phyloP scores from a whole-genome alignment of 2,888 invertebrate species.

The Monoplex corrugatus region DNA sequence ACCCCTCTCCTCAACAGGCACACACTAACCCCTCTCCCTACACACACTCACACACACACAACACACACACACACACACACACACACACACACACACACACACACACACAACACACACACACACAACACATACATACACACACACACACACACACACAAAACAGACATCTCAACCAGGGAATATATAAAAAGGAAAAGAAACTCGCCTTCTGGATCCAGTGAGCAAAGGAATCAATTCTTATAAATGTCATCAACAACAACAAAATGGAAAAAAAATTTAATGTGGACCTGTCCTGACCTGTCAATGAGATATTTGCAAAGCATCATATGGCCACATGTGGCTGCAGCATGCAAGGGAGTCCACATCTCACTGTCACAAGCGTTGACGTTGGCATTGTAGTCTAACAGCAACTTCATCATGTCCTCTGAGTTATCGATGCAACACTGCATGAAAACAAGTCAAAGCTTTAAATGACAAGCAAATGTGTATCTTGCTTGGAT shows the following conservation, averaged over 20 bases:
- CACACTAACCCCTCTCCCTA: not conserved
- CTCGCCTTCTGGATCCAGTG: no score
- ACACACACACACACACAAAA: no score
- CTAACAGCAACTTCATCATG: slow-evolving; percentile 96
- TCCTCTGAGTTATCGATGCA: slow-evolving; percentile 99
- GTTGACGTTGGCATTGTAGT: slow-evolving; percentile 96
- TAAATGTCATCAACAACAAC: no score
- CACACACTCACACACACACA: not conserved
- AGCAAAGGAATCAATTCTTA: no score
- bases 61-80: not conserved
- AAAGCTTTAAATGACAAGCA: no score
- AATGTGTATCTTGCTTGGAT: no score
- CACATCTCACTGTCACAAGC: slow-evolving; percentile 99
- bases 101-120: not conserved
- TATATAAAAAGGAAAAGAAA: no score
- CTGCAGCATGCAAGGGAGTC: slow-evolving; percentile 99
- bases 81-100: not conserved
- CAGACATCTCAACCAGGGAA: slow-evolving; percentile 72
- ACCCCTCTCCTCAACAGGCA: not conserved
- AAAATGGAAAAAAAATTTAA: no score
- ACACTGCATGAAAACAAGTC: slow-evolving; percentile 84
- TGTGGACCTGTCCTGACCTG: no score
- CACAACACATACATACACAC: no score
- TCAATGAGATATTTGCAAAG: slow-evolving; percentile 95
- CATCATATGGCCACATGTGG: slow-evolving; percentile 98